Percentiles rank a stretch among this genome's conserved stretches.
phyloP scores from a whole-genome alignment of 2,113 vertebrate genomes.

The Octodon degus region DNA sequence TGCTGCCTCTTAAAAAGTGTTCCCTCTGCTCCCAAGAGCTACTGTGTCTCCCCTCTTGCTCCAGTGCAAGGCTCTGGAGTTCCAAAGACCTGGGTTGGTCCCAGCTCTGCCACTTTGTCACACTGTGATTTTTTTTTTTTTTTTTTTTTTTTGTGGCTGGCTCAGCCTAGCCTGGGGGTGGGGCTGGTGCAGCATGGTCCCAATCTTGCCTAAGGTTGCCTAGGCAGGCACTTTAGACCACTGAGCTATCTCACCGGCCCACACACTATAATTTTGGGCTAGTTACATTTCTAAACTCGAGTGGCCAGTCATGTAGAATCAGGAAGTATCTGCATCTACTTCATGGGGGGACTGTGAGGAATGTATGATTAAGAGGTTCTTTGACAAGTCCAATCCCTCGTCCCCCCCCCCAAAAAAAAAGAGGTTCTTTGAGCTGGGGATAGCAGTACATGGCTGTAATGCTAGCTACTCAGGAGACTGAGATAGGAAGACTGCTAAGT shows the following conservation, averaged over 20 bases:
- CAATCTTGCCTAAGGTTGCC: too few species aligned
- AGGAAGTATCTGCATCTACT: neutral
- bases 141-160: too few species aligned
- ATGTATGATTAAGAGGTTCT: neutral
- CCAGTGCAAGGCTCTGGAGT: neutral
- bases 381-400: neutral
- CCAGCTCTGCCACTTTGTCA: neutral
- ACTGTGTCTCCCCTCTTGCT: neutral
- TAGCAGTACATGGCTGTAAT: neutral
- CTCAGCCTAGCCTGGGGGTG: too few species aligned
- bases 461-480: neutral
- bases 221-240: too few species aligned
- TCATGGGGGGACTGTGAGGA: neutral
- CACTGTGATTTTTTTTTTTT: neutral
- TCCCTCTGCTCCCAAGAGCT: slow-evolving; percentile 43
- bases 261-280: neutral
- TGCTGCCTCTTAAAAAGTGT: neutral
- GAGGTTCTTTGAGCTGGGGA: neutral
- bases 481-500: neutral
- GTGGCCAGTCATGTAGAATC: neutral
- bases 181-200: too few species aligned
- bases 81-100: neutral
- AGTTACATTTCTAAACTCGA: neutral
- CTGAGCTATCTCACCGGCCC: too few species aligned
- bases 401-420: too few species aligned